A percentile compares a stretch with the other conserved stretches of the same genome.
phyloP scores from a whole-genome alignment of 2,888 invertebrate genomes.

The Campaea margaritaria region DNA sequence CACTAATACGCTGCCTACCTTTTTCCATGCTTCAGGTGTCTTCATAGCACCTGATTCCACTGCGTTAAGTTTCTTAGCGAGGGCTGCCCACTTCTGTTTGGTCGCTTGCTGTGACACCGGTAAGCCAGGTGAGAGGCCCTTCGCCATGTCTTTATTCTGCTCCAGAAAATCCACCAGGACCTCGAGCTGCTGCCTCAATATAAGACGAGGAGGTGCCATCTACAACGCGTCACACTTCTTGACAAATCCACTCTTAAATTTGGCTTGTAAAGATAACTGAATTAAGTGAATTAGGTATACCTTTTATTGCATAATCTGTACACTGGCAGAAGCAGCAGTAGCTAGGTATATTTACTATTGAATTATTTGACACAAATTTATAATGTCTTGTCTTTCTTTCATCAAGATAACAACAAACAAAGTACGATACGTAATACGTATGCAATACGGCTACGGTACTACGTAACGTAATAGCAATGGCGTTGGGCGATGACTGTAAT shows the following conservation, averaged over 20 bases:
- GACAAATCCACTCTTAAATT: too few relatives aligned
- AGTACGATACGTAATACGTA: constrained; percentile 69
- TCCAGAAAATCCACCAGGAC: constrained; percentile 72
- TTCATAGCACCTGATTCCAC: constrained; percentile 67
- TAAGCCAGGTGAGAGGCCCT: constrained; percentile 62
- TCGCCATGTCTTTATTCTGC: constrained; percentile 67
- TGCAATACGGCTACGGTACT: too few relatives aligned
- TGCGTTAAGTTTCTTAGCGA: constrained; percentile 70
- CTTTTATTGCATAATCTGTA: too few relatives aligned
- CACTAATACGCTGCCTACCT: constrained; percentile 49
- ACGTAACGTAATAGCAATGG: too few relatives aligned
- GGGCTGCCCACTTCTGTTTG: constrained; percentile 66
- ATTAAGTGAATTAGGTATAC: too few relatives aligned
- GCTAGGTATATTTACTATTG: too few relatives aligned
- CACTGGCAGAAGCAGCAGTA: too few relatives aligned
- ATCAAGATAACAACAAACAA: constrained; percentile 2
- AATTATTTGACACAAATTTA: constrained; percentile 4
- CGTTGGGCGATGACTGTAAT: too few relatives aligned
- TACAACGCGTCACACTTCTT: constrained; percentile 31
- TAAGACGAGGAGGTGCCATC: constrained; percentile 78
- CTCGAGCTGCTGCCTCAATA: constrained; percentile 68
- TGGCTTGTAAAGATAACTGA: too few relatives aligned
- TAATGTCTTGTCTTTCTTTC: constrained; percentile 20
- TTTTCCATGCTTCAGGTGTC: constrained; percentile 74
- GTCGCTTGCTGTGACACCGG: constrained; percentile 63